Percentiles rank a stretch among this genome's conserved stretches.
These are phyloP conservation scores for Odontomyia ornata DNA, from an alignment of 2,888 invertebrate species.

Conservation along the genomic window DNA sequence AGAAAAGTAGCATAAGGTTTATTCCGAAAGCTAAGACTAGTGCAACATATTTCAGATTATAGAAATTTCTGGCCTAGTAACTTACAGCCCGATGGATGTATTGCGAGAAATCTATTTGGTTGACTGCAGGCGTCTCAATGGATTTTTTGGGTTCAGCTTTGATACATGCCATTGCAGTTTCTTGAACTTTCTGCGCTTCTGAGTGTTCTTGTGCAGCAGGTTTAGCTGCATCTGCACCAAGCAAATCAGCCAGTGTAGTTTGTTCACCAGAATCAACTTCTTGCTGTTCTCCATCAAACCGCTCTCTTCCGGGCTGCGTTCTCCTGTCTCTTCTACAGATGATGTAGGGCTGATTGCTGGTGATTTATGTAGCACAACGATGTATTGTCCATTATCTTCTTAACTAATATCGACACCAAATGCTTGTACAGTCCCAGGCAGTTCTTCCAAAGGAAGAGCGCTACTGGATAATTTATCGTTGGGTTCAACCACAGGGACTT, in stretches of 20 bases:
- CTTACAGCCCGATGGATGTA: slow-evolving; percentile 87
- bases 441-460: slow-evolving; percentile 78
- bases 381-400: slow-evolving; percentile 82
- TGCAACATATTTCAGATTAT: slow-evolving; percentile 98
- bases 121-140: slow-evolving; percentile 75
- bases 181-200: slow-evolving; percentile 87
- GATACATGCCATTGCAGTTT: slow-evolving; percentile 89
- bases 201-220: slow-evolving; percentile 80
- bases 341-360: slow-evolving; percentile 75
- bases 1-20: slow-evolving; percentile 98
- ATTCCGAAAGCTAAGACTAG: slow-evolving; percentile 96
- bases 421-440: slow-evolving; percentile 75
- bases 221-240: slow-evolving; percentile 84
- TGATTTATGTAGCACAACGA: slow-evolving; percentile 79
- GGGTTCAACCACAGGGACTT: slow-evolving; percentile 68
- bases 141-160: slow-evolving; percentile 84
- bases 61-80: slow-evolving; percentile 97
- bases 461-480: slow-evolving; percentile 75
- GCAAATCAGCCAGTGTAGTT: slow-evolving; percentile 72
- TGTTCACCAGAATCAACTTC: slow-evolving; percentile 64
- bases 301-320: slow-evolving; percentile 72
- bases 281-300: slow-evolving; percentile 61
- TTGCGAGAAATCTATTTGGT: slow-evolving; percentile 84
- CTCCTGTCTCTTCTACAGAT: slow-evolving; percentile 77
- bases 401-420: slow-evolving; percentile 83